Conservation (phyloP, 1,140 invertebrate species). For the Drosophila bocqueti region DNA sequence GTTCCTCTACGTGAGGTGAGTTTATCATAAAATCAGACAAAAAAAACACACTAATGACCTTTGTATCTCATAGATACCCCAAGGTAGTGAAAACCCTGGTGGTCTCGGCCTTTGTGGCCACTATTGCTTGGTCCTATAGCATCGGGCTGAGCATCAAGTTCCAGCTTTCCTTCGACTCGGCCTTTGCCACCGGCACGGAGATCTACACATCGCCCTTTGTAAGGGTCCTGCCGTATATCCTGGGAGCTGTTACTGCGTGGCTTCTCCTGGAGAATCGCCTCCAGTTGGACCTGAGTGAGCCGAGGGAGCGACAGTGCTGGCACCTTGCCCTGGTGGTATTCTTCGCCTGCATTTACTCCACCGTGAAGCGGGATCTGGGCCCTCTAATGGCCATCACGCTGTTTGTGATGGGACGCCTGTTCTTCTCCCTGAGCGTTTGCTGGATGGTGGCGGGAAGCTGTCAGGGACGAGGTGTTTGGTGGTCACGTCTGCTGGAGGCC, state of each 20-base stretch:
- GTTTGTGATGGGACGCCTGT: constrained; percentile 74
- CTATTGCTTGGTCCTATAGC: constrained; percentile 66
- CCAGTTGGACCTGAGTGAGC: constrained; percentile 42
- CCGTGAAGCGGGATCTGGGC: constrained; percentile 70
- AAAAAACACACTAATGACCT: neutral
- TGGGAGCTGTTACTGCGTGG: constrained; percentile 77
- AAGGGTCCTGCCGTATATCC: constrained; percentile 74
- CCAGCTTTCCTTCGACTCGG: constrained; percentile 77
- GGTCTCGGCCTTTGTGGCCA: constrained; percentile 41
- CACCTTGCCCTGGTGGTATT: constrained; percentile 71
- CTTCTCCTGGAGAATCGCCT: constrained; percentile 45
- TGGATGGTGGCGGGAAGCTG: constrained; percentile 84
- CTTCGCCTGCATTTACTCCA: constrained; percentile 80
- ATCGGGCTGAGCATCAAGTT: constrained; percentile 73
- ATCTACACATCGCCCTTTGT: constrained; percentile 84
- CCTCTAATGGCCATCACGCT: constrained; percentile 67
- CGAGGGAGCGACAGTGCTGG: constrained; percentile 69
- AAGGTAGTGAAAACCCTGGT: constrained; percentile 62
- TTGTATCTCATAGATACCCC: constrained; percentile 58
- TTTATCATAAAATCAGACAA: neutral
- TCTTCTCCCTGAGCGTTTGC: constrained; percentile 75
- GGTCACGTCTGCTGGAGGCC: constrained; percentile 79
- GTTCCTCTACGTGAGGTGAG: constrained; percentile 86
- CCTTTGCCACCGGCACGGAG: constrained; percentile 79
- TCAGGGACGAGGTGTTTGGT: constrained; percentile 69